Conservation (phyloP, 2,113 vertebrate genomes). For the Chamaetylas fuelleborni region DNA sequence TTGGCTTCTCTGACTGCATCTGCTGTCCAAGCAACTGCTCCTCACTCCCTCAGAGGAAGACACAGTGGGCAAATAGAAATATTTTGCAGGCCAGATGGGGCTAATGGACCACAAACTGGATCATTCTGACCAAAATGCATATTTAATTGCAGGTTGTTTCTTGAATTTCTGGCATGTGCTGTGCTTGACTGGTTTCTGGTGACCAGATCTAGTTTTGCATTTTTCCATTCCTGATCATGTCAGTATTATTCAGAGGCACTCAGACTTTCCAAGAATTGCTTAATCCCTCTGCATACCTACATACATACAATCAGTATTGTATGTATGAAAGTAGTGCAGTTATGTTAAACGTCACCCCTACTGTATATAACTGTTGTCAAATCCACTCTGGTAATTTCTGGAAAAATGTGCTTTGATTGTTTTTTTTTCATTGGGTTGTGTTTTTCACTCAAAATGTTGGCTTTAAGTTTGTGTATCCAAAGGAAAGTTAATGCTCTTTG, state of each 20-base stretch:
- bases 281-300: background rate
- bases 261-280: background rate
- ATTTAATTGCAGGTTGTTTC: slow-evolving; percentile 16
- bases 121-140: background rate
- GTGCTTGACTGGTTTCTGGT: background rate
- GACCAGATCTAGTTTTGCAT: background rate
- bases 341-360: background rate
- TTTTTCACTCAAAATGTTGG: background rate
- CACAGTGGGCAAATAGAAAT: background rate
- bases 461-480: background rate
- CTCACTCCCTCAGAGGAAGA: background rate
- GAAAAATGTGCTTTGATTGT: background rate
- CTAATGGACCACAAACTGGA: slow-evolving; percentile 30
- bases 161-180: background rate
- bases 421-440: background rate
- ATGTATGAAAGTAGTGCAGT: no score
- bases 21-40: slow-evolving; percentile 35
- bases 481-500: background rate
- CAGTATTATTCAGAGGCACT: background rate
- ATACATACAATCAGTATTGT: background rate
- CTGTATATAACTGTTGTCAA: background rate
- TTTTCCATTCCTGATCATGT: background rate
- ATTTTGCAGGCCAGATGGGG: slow-evolving; percentile 22
- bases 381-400: background rate
- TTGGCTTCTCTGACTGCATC: slow-evolving; percentile 30